phyloP scores from a whole-genome alignment of 1,140 invertebrate species.

The Mizuhopecten yessoensis region DNA sequence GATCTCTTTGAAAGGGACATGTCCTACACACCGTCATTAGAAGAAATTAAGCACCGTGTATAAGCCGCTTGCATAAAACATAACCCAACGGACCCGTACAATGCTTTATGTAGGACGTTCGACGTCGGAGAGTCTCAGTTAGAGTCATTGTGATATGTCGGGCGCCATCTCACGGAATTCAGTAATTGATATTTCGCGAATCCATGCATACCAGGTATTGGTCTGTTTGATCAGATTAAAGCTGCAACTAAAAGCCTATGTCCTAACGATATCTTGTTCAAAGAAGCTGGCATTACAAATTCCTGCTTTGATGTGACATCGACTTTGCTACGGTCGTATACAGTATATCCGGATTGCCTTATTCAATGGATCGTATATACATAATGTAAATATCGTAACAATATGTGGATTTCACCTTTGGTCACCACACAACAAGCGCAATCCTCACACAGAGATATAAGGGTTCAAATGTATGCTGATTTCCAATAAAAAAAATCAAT shows the following conservation, averaged over 20 bases:
- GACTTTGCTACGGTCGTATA: too few relatives aligned
- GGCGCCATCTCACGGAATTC: background rate
- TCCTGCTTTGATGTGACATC: background rate
- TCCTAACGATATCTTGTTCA: background rate
- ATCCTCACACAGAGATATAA: background rate
- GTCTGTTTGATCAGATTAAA: background rate
- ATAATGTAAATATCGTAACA: background rate
- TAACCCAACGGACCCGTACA: background rate
- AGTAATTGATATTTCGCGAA: background rate
- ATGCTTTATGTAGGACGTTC: background rate
- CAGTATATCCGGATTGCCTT: too few relatives aligned
- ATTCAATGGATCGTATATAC: background rate
- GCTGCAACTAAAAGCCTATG: background rate
- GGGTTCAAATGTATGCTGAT: background rate
- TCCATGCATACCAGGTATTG: background rate
- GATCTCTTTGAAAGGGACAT: background rate
- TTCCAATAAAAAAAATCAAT: background rate
- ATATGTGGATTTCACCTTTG: background rate
- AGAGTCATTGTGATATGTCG: background rate
- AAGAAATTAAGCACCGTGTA: background rate
- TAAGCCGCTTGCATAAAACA: background rate
- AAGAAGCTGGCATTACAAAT: background rate
- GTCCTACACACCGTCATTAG: background rate
- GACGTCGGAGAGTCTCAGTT: background rate
- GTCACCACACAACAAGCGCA: background rate